A percentile compares a stretch with the other conserved stretches of the same genome.
Conservation (phyloP, 2,888 invertebrate species). For the Didymodactylos carnosus region DNA sequence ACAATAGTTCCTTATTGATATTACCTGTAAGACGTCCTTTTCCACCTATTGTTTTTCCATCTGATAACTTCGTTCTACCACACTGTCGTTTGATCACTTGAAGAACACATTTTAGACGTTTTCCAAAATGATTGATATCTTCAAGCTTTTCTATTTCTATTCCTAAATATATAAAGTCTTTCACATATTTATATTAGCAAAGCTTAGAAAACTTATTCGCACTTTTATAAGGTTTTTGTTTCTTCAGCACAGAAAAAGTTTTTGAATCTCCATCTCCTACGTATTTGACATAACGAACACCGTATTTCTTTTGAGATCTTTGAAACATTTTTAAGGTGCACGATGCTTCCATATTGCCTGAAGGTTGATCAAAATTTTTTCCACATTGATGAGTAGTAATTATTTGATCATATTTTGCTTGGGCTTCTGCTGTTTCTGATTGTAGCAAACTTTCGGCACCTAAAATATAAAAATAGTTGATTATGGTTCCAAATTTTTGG, state of each 20-base stretch:
- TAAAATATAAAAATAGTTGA: neutral
- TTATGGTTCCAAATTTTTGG: neutral
- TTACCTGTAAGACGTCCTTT: neutral
- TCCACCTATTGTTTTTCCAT: neutral
- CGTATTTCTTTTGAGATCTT: neutral
- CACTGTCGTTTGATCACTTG: too few relatives aligned
- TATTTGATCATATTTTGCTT: too few relatives aligned
- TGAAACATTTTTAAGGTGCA: neutral
- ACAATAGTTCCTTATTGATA: neutral
- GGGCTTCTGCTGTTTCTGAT: too few relatives aligned
- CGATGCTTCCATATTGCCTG: neutral
- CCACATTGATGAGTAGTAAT: too few relatives aligned
- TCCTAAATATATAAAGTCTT: neutral
- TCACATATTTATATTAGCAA: neutral
- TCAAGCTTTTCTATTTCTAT: neutral
- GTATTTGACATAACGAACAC: neutral
- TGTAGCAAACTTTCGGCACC: neutral
- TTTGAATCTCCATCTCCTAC: neutral
- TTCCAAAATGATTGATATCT: too few relatives aligned
- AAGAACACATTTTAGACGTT: too few relatives aligned
- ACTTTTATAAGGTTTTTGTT: neutral
- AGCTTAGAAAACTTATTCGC: neutral
- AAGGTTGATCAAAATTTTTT: neutral
- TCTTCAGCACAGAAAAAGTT: neutral
- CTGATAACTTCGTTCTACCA: neutral